These are phyloP conservation scores for Drosophila seguyi DNA, from an alignment of 1,140 invertebrate genomes.

Conservation along the genomic window DNA sequence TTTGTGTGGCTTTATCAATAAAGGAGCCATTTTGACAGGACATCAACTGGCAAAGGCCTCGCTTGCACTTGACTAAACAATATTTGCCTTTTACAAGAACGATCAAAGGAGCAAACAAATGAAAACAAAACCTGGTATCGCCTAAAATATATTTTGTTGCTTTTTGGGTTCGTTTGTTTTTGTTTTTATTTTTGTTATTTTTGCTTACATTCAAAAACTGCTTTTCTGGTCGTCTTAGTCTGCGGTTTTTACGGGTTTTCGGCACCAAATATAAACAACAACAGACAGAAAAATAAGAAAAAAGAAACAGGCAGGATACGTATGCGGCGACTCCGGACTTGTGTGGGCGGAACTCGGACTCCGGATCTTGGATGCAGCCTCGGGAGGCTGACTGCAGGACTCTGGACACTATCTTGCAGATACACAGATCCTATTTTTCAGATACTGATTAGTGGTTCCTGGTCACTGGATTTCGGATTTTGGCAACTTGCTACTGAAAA, in stretches of 20 bases:
- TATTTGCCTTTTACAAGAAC: conserved; percentile 25
- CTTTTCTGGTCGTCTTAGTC: conserved; percentile 1
- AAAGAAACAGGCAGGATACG: conserved; percentile 4
- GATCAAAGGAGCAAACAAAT: not conserved
- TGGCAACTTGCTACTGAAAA: not conserved
- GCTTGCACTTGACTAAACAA: conserved; percentile 37
- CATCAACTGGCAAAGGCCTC: conserved; percentile 39
- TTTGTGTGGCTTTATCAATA: conserved; percentile 72
- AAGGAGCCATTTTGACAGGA: conserved; percentile 49
- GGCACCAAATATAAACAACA: conserved; percentile 38
- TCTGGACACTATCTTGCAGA: not conserved
- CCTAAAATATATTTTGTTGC: conserved; percentile 2
- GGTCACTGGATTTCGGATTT: not conserved
- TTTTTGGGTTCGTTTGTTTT: not conserved
- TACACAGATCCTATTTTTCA: not conserved
- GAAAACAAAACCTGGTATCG: conserved; percentile 4
- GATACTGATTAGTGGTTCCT: not conserved
- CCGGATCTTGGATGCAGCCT: conserved; percentile 13
- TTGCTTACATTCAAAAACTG: conserved; percentile 35
- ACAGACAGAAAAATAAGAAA: conserved; percentile 13
- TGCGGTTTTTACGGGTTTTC: conserved; percentile 1
- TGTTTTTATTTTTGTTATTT: not conserved
- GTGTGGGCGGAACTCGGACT: conserved; percentile 19
- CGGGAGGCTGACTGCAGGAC: not conserved
- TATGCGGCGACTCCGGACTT: conserved; percentile 11